These are phyloP conservation scores for Notodonta dromedarius DNA, from an alignment of 2,888 invertebrate genomes.

Conservation along the genomic window DNA sequence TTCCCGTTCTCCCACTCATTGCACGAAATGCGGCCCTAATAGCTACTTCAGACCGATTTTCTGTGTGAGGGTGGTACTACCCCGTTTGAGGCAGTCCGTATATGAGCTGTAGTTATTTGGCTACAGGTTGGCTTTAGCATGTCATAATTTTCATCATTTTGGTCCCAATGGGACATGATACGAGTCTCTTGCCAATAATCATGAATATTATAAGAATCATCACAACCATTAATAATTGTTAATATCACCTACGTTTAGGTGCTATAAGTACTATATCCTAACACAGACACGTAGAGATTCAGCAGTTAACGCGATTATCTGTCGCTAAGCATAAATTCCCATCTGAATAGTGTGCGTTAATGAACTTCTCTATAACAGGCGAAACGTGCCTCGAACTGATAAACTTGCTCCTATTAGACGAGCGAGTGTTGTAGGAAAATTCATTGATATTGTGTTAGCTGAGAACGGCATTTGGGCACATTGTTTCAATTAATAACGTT, in stretches of 20 bases:
- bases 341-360: constrained; percentile 61
- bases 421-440: constrained; percentile 20
- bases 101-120: too few relatives aligned
- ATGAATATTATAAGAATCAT: too few relatives aligned
- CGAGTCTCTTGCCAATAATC: too few relatives aligned
- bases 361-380: constrained; percentile 56
- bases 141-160: too few relatives aligned
- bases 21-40: too few relatives aligned
- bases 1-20: too few relatives aligned
- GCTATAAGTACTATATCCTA: constrained; percentile 26
- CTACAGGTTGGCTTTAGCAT: too few relatives aligned
- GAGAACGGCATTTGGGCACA: background rate
- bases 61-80: too few relatives aligned
- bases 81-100: too few relatives aligned
- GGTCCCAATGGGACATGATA: too few relatives aligned
- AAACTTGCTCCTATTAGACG: constrained; percentile 44
- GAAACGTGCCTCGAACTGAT: constrained; percentile 59
- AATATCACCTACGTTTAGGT: constrained; percentile 28
- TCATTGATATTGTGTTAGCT: constrained; percentile 11
- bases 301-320: constrained; percentile 56
- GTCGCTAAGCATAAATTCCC: constrained; percentile 64
- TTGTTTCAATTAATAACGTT: constrained; percentile 1
- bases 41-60: too few relatives aligned
- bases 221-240: constrained; percentile 1
- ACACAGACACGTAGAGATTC: constrained; percentile 55